Evolutionary conservation across 2,113 vertebrate species (phyloP), one percentile per base, ranked within the genome.

Genomic region (Geococcyx californianus): DNA sequence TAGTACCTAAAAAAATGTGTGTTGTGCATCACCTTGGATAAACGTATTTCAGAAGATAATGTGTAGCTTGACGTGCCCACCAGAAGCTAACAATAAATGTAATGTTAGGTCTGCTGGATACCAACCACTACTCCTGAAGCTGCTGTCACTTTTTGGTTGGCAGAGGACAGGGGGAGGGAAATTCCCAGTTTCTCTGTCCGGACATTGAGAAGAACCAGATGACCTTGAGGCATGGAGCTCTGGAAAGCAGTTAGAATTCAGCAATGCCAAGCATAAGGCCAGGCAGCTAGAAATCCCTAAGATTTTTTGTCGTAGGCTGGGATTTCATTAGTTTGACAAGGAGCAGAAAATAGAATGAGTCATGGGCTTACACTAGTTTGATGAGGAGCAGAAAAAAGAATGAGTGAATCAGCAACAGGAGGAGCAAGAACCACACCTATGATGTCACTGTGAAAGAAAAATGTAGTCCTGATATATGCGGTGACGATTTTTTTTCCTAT

Each of bases 371-470:
- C 47, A 47, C 20, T 47, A 21, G 67, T 58, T 77, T 88, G 79
- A 86, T 76, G 87, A 90, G 45, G 7, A 91, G n/a, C 67, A 90
- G 67, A n/a, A 91, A 89, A 96, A 83, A 63, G 15, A 80, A 70
- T 33, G 47, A 90, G 56, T 84, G 60, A 78, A 25, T 45, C 55
- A 59, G 38, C 47, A 94, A 92, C 56, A 90, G 60, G 29, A 94
- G 64, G 72, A 86, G 33, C 55, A 87, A 87, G 60, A 81, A 60
- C 34, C 60, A 44, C 80, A 84, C 84, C 72, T 89, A 77, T 86
- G 72, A 70, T 56, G 56, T 90, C 72, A 87, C 20, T 55, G 21
- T 25, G 40, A 70, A 70, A 93, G 55, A 84, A 90, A 82, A 94
- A 89, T 52, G 19, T 84, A 59, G 33, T 90, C 55, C 59, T 81